Conservation (phyloP, 2,113 vertebrate species). For the Scatophagus argus region DNA sequence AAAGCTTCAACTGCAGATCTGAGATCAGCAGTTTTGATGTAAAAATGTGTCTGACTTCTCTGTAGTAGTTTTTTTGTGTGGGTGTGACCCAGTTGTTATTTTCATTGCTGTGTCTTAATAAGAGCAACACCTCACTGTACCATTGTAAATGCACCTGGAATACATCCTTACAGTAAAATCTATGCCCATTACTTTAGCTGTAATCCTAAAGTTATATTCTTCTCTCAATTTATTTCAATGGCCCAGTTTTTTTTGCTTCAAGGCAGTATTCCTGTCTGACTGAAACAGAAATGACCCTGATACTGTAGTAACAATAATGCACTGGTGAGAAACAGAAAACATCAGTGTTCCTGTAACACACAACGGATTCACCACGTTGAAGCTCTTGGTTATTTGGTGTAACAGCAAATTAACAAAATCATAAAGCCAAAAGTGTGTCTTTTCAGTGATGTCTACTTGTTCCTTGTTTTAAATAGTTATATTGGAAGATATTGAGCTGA, state of each 20-base stretch:
- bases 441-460: not conserved
- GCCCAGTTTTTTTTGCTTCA: slow-evolving; percentile 40
- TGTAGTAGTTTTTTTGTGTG: not conserved
- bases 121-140: slow-evolving; percentile 27
- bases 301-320: slow-evolving; percentile 44
- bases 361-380: not conserved
- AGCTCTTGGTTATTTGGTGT: not conserved
- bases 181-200: slow-evolving; percentile 26
- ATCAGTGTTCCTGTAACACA: not conserved
- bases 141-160: slow-evolving; percentile 51
- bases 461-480: not conserved
- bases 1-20: slow-evolving; percentile 10
- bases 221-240: slow-evolving; percentile 46
- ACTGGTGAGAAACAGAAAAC: slow-evolving; percentile 31
- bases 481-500: not conserved
- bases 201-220: slow-evolving; percentile 39
- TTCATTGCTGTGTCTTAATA: slow-evolving; percentile 8
- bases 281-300: slow-evolving; percentile 45
- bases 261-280: slow-evolving; percentile 33
- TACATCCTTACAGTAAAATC: slow-evolving; percentile 26
- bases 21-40: not conserved
- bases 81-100: slow-evolving; percentile 43
- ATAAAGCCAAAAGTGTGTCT: not conserved
- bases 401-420: not conserved
- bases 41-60: slow-evolving; percentile 7